Conservation (phyloP, 1,140 invertebrate species). For the Drosophila mayri region DNA sequence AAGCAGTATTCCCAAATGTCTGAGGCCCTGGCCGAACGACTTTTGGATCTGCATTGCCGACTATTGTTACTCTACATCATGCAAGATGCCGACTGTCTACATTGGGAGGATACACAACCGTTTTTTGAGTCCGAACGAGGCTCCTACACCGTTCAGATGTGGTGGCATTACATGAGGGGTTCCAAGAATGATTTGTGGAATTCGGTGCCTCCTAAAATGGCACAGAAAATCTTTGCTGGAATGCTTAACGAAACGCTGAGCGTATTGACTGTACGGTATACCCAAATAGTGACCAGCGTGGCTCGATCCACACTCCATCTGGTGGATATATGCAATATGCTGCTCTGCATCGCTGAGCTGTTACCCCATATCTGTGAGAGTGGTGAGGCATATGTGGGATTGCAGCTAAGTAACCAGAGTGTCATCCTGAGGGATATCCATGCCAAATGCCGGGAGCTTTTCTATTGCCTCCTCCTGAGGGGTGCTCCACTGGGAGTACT, state of each 20-base stretch:
- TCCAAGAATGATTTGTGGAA: constrained; percentile 91
- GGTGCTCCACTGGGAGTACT: constrained; percentile 90
- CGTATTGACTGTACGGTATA: constrained; percentile 90
- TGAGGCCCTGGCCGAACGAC: constrained; percentile 91
- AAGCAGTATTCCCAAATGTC: constrained; percentile 92
- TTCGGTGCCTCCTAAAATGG: constrained; percentile 92
- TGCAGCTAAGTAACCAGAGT: constrained; percentile 86
- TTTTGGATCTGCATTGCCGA: constrained; percentile 91
- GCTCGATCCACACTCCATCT: constrained; percentile 87
- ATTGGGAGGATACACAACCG: constrained; percentile 87
- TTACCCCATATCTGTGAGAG: constrained; percentile 88
- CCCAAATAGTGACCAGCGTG: constrained; percentile 87
- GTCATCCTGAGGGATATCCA: constrained; percentile 91
- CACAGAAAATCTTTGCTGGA: constrained; percentile 91
- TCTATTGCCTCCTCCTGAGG: constrained; percentile 89
- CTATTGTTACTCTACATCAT: constrained; percentile 91
- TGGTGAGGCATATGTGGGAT: constrained; percentile 86
- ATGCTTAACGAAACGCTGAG: constrained; percentile 93
- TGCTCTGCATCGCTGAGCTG: constrained; percentile 89
- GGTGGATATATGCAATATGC: constrained; percentile 90
- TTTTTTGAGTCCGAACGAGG: constrained; percentile 90
- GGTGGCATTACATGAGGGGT: constrained; percentile 94
- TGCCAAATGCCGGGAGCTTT: constrained; percentile 91
- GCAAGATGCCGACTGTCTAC: constrained; percentile 91
- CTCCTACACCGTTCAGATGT: constrained; percentile 92